A percentile compares a stretch with the other conserved stretches of the same genome.
phyloP scores from a whole-genome alignment of 2,113 vertebrate species.

The Rhinoptilus africanus region DNA sequence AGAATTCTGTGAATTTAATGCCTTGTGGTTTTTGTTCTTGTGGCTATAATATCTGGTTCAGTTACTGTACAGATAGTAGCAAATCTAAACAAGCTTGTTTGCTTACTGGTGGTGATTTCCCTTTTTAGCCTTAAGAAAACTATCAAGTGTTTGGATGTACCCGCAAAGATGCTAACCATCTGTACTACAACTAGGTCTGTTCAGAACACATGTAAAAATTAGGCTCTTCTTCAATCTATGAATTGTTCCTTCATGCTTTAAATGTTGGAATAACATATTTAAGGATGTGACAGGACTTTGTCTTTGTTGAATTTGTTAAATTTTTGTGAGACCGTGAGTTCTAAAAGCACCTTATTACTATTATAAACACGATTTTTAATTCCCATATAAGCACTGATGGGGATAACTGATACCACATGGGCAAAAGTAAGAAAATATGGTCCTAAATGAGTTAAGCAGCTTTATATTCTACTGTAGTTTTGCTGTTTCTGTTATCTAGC shows the following conservation, averaged over 20 bases:
- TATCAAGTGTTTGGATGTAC: background rate
- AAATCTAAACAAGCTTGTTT: slow-evolving; percentile 31
- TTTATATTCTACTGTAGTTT: background rate
- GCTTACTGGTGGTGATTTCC: background rate
- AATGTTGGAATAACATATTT: background rate
- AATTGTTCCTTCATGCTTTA: background rate
- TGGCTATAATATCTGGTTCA: background rate
- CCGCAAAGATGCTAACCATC: background rate
- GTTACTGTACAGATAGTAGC: background rate
- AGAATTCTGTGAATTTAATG: slow-evolving; percentile 23
- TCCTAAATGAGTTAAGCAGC: background rate
- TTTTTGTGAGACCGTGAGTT: background rate
- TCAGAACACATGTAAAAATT: background rate
- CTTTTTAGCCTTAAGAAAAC: background rate
- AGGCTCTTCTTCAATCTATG: background rate
- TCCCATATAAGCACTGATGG: background rate
- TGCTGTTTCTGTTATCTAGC: background rate
- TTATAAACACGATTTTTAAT: background rate
- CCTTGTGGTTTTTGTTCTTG: background rate
- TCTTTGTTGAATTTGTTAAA: background rate
- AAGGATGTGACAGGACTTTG: background rate
- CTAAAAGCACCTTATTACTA: background rate
- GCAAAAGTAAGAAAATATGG: background rate
- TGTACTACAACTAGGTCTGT: background rate
- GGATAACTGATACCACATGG: background rate